phyloP scores from a whole-genome alignment of 2,888 invertebrate genomes.

The Phasia obesa region DNA sequence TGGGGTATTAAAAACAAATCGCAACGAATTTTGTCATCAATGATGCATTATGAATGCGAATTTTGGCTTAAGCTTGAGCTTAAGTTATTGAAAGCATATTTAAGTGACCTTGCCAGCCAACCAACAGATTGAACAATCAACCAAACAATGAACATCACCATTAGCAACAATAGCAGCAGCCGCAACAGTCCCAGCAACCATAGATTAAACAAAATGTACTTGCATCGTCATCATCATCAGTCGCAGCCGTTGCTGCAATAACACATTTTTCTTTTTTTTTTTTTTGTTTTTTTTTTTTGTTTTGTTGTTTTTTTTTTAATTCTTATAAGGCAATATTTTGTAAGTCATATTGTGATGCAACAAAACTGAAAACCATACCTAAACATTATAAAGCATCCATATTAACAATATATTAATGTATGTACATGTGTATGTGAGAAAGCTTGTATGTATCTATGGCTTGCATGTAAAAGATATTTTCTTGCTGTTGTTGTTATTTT shows the following conservation, averaged over 20 bases:
- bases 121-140: neutral
- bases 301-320: constrained; percentile 6
- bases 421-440: neutral
- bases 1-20: constrained; percentile 71
- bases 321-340: constrained; percentile 58
- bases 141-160: constrained; percentile 22
- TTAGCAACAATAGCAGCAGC: constrained; percentile 41
- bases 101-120: constrained; percentile 62
- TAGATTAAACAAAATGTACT: too few relatives aligned
- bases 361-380: constrained; percentile 39
- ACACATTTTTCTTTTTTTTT: neutral
- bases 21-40: constrained; percentile 69
- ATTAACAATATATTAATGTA: constrained; percentile 15
- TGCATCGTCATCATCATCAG: constrained; percentile 39
- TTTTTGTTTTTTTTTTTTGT: constrained; percentile 13
- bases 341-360: constrained; percentile 42
- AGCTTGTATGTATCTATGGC: neutral
- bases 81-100: constrained; percentile 58
- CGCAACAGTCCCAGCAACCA: constrained; percentile 17
- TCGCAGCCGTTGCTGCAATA: constrained; percentile 35
- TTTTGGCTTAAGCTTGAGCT: constrained; percentile 63
- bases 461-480: constrained; percentile 49
- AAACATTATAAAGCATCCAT: constrained; percentile 39
- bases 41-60: constrained; percentile 70
- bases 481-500: constrained; percentile 24